Conservation (phyloP, 1,140 invertebrate genomes). For the Druon quercuslanigerum region DNA sequence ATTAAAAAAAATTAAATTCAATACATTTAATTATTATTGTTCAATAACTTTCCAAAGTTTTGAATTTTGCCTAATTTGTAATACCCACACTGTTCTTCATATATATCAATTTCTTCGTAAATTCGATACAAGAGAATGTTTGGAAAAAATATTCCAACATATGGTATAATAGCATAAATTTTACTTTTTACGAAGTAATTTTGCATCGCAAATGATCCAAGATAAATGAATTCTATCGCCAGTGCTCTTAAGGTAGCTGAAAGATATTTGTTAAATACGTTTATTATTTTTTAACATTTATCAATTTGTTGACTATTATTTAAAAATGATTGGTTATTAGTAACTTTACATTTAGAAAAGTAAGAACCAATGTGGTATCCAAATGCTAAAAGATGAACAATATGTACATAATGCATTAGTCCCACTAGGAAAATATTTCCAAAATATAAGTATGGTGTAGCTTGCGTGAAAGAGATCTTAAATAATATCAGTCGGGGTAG, state of each 20-base stretch:
- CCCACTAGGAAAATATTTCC: conserved; percentile 71
- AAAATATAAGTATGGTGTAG: conserved; percentile 65
- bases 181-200: conserved; percentile 53
- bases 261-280: conserved; percentile 15
- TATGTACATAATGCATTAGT: conserved; percentile 63
- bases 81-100: conserved; percentile 57
- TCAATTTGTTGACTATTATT: too few relatives aligned
- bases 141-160: conserved; percentile 59
- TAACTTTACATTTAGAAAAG: conserved; percentile 50
- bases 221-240: conserved; percentile 53
- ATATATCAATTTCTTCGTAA: conserved; percentile 58
- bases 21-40: too few relatives aligned
- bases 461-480: conserved; percentile 62
- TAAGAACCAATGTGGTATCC: conserved; percentile 70
- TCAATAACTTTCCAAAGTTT: conserved; percentile 29
- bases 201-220: conserved; percentile 53
- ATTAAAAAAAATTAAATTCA: neutral
- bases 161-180: conserved; percentile 50
- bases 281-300: too few relatives aligned
- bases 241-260: conserved; percentile 54
- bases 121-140: conserved; percentile 55
- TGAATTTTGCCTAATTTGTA: conserved; percentile 39
- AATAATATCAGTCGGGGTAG: conserved; percentile 63
- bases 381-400: conserved; percentile 65
- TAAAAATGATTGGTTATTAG: conserved; percentile 4